Conservation (phyloP, 2,797 vertebrate species). For the Sebastes hubbsi region DNA sequence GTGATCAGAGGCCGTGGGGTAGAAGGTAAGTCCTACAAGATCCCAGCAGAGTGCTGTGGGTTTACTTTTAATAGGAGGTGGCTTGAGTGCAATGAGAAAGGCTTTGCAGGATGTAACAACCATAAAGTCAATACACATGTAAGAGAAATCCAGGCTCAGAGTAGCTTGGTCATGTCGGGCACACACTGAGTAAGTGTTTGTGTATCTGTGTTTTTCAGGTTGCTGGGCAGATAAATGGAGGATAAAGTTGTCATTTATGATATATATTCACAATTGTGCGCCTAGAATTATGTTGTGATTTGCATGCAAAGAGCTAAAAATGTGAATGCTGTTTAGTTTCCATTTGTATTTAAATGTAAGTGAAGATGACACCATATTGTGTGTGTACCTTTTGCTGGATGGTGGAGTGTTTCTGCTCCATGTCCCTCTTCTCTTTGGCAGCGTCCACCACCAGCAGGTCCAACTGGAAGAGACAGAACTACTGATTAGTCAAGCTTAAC, state of each 20-base stretch:
- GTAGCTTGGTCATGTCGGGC: not conserved
- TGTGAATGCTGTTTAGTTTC: not conserved
- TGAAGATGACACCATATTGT: not conserved
- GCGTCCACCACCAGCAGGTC: constrained; percentile 94
- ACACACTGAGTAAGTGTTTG: not conserved
- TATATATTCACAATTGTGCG: not conserved
- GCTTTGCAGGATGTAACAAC: constrained; percentile 12
- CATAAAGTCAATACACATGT: not conserved
- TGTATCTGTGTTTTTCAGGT: not conserved
- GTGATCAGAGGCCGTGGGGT: not conserved
- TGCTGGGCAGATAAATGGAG: not conserved
- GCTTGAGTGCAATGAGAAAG: constrained; percentile 28
- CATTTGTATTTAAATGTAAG: not conserved
- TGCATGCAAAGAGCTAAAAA: not conserved
- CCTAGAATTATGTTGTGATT: not conserved
- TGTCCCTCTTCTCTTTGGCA: constrained; percentile 95
- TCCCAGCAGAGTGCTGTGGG: not conserved
- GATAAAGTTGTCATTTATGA: not conserved
- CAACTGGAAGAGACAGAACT: constrained; percentile 85
- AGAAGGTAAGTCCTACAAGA: not conserved
- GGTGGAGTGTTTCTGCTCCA: constrained; percentile 98
- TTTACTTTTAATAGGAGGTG: constrained; percentile 32
- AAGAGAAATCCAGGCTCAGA: not conserved
- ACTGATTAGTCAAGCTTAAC: constrained; percentile 44
- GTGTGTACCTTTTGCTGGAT: constrained; percentile 96